Percentiles rank a stretch among this genome's conserved stretches.
Evolutionary conservation across 2,888 invertebrate species (phyloP).

Genomic region (Myathropa florea): DNA sequence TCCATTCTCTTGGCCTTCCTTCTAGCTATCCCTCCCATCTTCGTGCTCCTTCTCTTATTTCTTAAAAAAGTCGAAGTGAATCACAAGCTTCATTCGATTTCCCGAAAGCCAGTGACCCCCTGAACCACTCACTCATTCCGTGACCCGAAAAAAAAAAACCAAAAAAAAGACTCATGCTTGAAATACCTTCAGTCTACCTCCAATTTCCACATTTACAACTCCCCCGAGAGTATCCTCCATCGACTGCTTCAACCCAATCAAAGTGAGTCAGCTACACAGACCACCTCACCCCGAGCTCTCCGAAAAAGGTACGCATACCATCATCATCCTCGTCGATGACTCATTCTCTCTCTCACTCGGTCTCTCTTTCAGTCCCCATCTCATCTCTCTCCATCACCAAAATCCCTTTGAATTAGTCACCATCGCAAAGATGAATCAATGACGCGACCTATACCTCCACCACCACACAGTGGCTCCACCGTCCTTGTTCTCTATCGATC

Average conservation of each 20-base stretch:
- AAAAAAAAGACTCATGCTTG: neutral
- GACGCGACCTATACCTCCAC: constrained; percentile 62
- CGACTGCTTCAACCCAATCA: neutral
- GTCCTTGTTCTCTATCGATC: constrained; percentile 44
- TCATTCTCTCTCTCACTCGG: constrained; percentile 12
- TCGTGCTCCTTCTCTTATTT: neutral
- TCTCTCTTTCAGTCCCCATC: neutral
- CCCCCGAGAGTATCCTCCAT: neutral
- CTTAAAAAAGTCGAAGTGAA: neutral
- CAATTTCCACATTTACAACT: neutral
- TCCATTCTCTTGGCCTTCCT: too few species aligned
- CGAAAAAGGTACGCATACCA: constrained; percentile 3
- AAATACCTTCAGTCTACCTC: too few species aligned
- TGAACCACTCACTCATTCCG: too few species aligned
- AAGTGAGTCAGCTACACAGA: neutral
- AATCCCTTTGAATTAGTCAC: constrained; percentile 57
- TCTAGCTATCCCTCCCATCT: too few species aligned
- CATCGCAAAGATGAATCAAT: constrained; percentile 59
- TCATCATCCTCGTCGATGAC: constrained; percentile 30
- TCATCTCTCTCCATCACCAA: constrained; percentile 10
- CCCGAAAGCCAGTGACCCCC: neutral
- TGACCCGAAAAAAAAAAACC: neutral
- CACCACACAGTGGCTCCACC: neutral
- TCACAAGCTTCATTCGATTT: neutral
- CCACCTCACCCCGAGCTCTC: neutral